Evolutionary conservation across 2,888 invertebrate species (phyloP).

Genomic region (Baronia brevicornis): DNA sequence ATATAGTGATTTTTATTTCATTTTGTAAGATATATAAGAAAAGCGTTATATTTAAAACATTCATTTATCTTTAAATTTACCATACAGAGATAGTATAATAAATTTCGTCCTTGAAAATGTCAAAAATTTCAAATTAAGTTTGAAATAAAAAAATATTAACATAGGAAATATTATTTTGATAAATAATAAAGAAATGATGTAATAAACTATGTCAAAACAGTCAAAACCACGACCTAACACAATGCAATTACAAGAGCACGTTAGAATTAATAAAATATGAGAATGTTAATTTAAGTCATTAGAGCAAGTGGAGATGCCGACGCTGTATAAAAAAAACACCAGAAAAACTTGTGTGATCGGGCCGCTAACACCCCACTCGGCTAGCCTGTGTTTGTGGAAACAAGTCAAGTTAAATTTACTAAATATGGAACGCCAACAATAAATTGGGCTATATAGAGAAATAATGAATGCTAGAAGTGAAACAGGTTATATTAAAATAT

Average conservation of each 20-base stretch:
- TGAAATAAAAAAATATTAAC: no score
- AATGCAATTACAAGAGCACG: slow-evolving; percentile 27
- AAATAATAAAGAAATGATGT: slow-evolving; percentile 14
- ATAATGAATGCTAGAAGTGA: no score
- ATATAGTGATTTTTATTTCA: no score
- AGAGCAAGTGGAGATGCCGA: slow-evolving; percentile 58
- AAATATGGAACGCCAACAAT: slow-evolving; percentile 45
- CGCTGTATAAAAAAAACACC: slow-evolving; percentile 36
- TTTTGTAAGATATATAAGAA: no score
- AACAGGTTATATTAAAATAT: no score
- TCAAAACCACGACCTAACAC: slow-evolving; percentile 41
- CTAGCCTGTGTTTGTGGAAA: slow-evolving; percentile 57
- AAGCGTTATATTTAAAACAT: no score
- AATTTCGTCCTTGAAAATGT: no score
- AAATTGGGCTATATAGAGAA: slow-evolving; percentile 19
- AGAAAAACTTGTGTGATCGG: slow-evolving; percentile 56
- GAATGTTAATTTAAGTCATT: slow-evolving; percentile 72
- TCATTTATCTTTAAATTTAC: no score
- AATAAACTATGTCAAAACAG: slow-evolving; percentile 51
- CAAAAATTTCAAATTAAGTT: no score
- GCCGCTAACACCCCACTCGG: slow-evolving; percentile 48
- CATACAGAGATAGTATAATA: no score
- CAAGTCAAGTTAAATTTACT: slow-evolving; percentile 58
- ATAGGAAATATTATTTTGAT: no score
- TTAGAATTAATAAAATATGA: slow-evolving; percentile 60